Base-by-base conservation (phyloP, 2,888 invertebrate species). In the Epinotia brunnichana region DNA sequence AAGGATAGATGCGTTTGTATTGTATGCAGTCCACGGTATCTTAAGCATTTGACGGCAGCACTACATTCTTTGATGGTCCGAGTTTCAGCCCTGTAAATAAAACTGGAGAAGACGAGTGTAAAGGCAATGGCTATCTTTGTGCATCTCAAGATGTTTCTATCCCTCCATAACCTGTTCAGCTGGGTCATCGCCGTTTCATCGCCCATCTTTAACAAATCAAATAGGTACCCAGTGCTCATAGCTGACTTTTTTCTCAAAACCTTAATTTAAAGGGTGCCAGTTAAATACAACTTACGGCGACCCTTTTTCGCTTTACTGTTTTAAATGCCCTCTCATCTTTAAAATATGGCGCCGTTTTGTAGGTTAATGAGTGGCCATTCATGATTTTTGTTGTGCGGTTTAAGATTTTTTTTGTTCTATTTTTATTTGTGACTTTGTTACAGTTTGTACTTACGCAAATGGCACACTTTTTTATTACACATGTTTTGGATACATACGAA, bases 291-390 rank as follows among this genome's bases (percentile, higher is more conserved):
- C 72, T 68, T 67, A 48, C 48, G 48, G 56, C 72, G 67, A 48
- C 72, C 67, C 67, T 68, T 71, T 69, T 62, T 72, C 61, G 61
- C 61, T 68, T 67, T 62, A 72, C 54, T 68, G 72, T 72, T 72
- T 68, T 72, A 72, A 72, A 72, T 68, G 72, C 48, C 67, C 35
- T 21, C 66, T 67, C 72, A 68, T 68, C 61, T 68, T 62, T 61
- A 62, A 72, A 72, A 68, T 72, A 72, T 68, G 61, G 59, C 67
- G 60, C 21, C 67, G 24, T 72, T 72, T 62, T 17, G 67, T 72
- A 51, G 61, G 56, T 72, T 67, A 72, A 72, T 68, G 72, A 72
- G 56, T 39, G 51, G 35, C 29, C 54, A 61, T 68, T 72, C 62
- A 67, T 59, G 59, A 66, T 62, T 72, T 72, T 61, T 72, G 39